Percentiles rank a stretch among this genome's conserved stretches.
phyloP scores from a whole-genome alignment of 2,113 vertebrate species.

The Corythornis vintsioides region DNA sequence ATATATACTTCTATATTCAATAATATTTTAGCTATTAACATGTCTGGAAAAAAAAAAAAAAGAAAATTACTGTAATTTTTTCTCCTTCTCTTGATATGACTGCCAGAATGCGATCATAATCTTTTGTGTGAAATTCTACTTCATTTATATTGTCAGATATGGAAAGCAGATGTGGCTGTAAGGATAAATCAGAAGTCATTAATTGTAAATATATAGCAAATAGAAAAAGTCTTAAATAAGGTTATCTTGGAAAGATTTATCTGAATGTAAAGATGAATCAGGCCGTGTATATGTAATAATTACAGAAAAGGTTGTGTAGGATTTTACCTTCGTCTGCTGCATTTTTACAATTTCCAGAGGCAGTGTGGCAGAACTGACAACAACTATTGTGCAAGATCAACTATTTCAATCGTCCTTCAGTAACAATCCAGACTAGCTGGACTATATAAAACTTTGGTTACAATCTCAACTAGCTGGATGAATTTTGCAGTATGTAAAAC shows the following conservation, averaged over 20 bases:
- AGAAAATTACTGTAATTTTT: constrained; percentile 78
- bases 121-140: constrained; percentile 82
- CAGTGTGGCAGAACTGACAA: not conserved
- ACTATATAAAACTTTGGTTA: not conserved
- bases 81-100: constrained; percentile 90
- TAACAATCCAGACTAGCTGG: not conserved
- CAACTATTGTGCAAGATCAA: not conserved
- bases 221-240: not conserved
- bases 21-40: not conserved
- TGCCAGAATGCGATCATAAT: constrained; percentile 84
- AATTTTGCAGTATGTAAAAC: not conserved
- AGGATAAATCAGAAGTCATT: constrained; percentile 20
- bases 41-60: not conserved
- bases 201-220: not conserved
- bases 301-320: not conserved
- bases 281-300: not conserved
- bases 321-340: not conserved
- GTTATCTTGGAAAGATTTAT: not conserved
- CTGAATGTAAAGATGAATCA: not conserved
- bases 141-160: constrained; percentile 89
- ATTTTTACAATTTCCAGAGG: not conserved
- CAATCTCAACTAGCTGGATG: not conserved
- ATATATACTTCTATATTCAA: not conserved
- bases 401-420: not conserved
- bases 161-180: constrained; percentile 84